These are phyloP conservation scores for Galerucella pusilla DNA, from an alignment of 2,888 invertebrate genomes.

Conservation along the genomic window DNA sequence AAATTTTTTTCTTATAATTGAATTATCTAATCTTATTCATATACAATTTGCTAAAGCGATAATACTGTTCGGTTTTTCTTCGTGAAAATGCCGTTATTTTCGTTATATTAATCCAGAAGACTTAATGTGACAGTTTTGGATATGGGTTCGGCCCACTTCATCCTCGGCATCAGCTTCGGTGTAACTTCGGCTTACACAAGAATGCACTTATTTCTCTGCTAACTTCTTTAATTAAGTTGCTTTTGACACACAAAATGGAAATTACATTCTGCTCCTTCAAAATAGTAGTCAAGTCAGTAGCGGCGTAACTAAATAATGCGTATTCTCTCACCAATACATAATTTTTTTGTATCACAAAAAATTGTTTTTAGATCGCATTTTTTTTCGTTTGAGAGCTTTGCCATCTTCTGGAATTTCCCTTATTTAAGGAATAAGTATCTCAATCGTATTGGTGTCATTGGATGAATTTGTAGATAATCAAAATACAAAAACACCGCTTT, in stretches of 20 bases:
- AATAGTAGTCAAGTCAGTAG: conserved; percentile 54
- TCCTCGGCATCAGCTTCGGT: conserved; percentile 54
- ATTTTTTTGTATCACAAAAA: not conserved
- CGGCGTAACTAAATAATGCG: not conserved
- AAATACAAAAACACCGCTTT: no score
- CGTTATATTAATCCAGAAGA: conserved; percentile 48
- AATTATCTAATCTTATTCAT: not conserved
- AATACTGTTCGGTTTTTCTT: not conserved
- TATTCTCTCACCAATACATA: not conserved
- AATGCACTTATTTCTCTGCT: conserved; percentile 63
- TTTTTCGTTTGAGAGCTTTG: no score
- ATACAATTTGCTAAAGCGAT: not conserved
- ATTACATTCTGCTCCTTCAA: conserved; percentile 56
- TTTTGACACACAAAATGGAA: conserved; percentile 63
- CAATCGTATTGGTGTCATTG: no score
- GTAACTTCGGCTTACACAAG: conserved; percentile 63
- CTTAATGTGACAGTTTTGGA: conserved; percentile 57
- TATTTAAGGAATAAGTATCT: no score
- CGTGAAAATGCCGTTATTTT: conserved; percentile 37
- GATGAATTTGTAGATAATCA: no score
- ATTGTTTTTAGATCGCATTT: no score
- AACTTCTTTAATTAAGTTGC: conserved; percentile 65
- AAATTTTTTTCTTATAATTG: not conserved
- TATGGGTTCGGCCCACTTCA: conserved; percentile 54
- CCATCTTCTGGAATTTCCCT: no score